Conservation (phyloP, 2,113 vertebrate genomes). For the Microtus richardsoni region DNA sequence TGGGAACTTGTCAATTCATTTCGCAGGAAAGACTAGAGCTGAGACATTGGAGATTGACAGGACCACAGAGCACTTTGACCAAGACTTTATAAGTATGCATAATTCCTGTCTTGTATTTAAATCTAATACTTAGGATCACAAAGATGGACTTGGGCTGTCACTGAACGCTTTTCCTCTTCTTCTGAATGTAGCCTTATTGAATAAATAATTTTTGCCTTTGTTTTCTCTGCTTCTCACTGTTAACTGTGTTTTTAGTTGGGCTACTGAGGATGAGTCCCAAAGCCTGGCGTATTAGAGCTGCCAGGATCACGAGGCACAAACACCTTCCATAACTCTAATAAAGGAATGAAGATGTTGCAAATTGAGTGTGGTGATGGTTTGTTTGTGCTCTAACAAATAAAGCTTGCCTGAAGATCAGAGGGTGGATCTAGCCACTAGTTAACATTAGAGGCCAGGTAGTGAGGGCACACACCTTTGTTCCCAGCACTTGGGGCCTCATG, state of each 20-base stretch:
- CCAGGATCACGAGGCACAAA: neutral
- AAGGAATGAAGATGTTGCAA: rapidly evolving
- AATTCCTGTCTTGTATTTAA: neutral
- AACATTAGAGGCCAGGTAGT: too few species aligned
- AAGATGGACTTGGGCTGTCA: too few species aligned
- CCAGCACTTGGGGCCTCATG: too few species aligned
- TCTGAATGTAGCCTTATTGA: neutral
- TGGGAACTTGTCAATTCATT: neutral
- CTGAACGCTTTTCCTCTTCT: neutral
- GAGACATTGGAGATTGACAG: neutral
- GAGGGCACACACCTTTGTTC: too few species aligned
- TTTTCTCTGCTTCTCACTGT: neutral
- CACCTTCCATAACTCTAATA: neutral
- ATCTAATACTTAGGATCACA: neutral
- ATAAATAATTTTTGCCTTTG: neutral
- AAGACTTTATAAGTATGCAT: neutral
- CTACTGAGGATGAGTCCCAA: neutral
- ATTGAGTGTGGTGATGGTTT: too few species aligned
- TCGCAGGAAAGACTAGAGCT: neutral
- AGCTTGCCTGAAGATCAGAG: too few species aligned
- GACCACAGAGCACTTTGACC: too few species aligned
- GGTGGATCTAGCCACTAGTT: too few species aligned
- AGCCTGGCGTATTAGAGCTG: neutral
- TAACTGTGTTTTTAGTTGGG: neutral
- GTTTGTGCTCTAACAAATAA: too few species aligned